Evolutionary conservation across 2,888 invertebrate species (phyloP).

Genomic region (Drosophila mayaguana): DNA sequence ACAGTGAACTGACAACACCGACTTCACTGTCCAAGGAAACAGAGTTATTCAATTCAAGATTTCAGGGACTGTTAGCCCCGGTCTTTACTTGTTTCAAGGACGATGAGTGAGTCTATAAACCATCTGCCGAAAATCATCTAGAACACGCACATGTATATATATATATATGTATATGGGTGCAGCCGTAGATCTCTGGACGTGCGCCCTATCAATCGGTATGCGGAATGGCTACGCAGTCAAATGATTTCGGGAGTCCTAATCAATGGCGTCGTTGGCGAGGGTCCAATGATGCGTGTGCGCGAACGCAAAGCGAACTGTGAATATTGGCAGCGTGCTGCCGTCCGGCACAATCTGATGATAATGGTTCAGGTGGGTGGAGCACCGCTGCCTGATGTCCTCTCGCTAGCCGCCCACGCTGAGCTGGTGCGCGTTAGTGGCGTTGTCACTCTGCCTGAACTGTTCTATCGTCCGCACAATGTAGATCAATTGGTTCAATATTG

Average conservation of each 20-base stretch:
- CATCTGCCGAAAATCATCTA: background rate
- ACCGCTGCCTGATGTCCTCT: slow-evolving; percentile 89
- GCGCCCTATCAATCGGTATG: slow-evolving; percentile 87
- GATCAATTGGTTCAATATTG: slow-evolving; percentile 89
- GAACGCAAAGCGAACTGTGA: slow-evolving; percentile 90
- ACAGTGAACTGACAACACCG: background rate
- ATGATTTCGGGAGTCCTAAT: slow-evolving; percentile 90
- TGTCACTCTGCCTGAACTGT: slow-evolving; percentile 91
- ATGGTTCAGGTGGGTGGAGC: slow-evolving; percentile 91
- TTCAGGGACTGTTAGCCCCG: slow-evolving; percentile 89
- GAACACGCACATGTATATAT: background rate
- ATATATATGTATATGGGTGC: background rate
- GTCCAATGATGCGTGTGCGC: slow-evolving; percentile 88
- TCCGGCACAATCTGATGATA: slow-evolving; percentile 87
- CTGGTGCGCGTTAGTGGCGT: slow-evolving; percentile 88
- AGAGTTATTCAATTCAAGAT: slow-evolving; percentile 63
- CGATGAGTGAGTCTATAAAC: slow-evolving; percentile 85
- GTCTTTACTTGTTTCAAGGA: slow-evolving; percentile 89
- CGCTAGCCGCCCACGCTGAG: slow-evolving; percentile 89
- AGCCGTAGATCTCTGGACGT: slow-evolving; percentile 85
- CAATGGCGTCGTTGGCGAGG: slow-evolving; percentile 93
- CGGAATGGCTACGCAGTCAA: slow-evolving; percentile 87
- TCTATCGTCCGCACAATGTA: slow-evolving; percentile 89
- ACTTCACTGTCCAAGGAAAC: slow-evolving; percentile 2
- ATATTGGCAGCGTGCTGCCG: slow-evolving; percentile 88